Conservation (phyloP, 2,797 vertebrate species). For the Sebastes baramenuke region DNA sequence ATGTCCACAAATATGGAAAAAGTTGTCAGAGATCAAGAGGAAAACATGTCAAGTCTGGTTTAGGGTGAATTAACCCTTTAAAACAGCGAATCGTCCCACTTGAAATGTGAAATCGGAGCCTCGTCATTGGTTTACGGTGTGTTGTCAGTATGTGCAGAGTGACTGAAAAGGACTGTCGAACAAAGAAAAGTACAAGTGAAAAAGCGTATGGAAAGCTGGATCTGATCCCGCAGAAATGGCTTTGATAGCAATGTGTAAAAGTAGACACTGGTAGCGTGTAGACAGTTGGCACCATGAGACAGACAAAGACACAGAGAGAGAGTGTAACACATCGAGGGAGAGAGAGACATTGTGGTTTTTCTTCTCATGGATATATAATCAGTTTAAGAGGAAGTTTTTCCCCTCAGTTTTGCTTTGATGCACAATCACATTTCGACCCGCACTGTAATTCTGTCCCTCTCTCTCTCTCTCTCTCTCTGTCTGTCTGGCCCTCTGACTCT, state of each 20-base stretch:
- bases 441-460: conserved; percentile 72
- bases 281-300: conserved; percentile 75
- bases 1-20: conserved; percentile 46
- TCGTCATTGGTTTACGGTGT: not conserved
- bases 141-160: not conserved
- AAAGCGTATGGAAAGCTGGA: conserved; percentile 37
- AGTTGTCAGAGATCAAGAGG: conserved; percentile 41
- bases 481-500: not conserved
- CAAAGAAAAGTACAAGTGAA: conserved; percentile 15
- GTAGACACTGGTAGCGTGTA: conserved; percentile 78
- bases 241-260: conserved; percentile 78
- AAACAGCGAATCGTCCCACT: conserved; percentile 6
- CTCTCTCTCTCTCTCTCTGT: conserved; percentile 12
- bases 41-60: conserved; percentile 47
- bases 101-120: not conserved
- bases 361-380: conserved; percentile 82
- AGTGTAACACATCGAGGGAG: conserved; percentile 49
- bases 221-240: conserved; percentile 47
- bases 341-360: conserved; percentile 74
- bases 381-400: conserved; percentile 81
- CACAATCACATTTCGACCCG: conserved; percentile 78
- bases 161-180: not conserved
- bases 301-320: conserved; percentile 52
- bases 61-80: conserved; percentile 33
- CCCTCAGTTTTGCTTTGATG: conserved; percentile 77